Percentiles rank a stretch among this genome's conserved stretches.
Conservation (phyloP, 2,888 invertebrate genomes). For the Epistrophella euchroma region DNA sequence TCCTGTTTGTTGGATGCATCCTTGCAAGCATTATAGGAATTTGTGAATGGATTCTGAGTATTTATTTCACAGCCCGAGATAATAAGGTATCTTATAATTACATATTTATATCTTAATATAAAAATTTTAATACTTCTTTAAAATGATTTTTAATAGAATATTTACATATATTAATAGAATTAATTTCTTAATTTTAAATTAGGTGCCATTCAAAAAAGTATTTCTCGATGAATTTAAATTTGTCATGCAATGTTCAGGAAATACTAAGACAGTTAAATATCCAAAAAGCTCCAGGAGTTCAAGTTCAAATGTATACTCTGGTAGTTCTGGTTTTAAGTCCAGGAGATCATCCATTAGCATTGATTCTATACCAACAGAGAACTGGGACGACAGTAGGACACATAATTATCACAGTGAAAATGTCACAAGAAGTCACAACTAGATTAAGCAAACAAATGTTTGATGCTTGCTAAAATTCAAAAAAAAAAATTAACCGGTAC, state of each 20-base stretch:
- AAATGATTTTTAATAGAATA: too few relatives aligned
- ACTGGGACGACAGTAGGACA: conserved; percentile 62
- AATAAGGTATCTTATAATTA: conserved; percentile 79
- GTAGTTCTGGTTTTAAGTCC: conserved; percentile 75
- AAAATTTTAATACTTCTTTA: too few relatives aligned
- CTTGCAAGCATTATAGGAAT: conserved; percentile 82
- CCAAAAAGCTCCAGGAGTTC: conserved; percentile 79
- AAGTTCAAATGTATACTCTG: conserved; percentile 70
- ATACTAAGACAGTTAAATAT: conserved; percentile 88
- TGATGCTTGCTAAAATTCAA: not conserved
- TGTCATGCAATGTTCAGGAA: conserved; percentile 88
- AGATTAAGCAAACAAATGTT: not conserved
- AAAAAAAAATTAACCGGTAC: not conserved
- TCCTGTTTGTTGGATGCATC: conserved; percentile 85
- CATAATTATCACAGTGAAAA: conserved; percentile 9
- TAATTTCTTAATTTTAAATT: not conserved
- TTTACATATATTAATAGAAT: too few relatives aligned
- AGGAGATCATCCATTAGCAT: conserved; percentile 79
- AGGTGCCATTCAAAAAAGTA: conserved; percentile 88
- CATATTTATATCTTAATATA: too few relatives aligned
- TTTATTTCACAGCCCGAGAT: conserved; percentile 79
- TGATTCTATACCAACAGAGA: conserved; percentile 79
- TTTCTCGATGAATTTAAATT: conserved; percentile 89
- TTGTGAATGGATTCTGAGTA: conserved; percentile 80
- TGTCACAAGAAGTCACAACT: not conserved